Base-by-base conservation (phyloP, 2,888 invertebrate genomes). In the Suillia variegata region DNA sequence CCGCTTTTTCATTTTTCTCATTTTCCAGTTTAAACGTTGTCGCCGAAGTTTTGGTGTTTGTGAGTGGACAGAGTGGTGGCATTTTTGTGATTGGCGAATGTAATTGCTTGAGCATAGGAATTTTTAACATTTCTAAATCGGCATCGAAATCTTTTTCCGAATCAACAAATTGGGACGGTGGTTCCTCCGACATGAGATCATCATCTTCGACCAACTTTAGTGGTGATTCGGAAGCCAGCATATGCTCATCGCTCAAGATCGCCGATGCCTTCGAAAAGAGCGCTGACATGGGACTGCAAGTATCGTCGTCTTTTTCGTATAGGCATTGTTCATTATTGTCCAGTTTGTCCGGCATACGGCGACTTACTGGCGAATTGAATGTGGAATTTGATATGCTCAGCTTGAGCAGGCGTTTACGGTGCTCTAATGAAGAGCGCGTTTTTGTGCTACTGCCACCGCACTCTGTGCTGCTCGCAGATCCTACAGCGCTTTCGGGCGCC, bases 361-460 rank as follows among this genome's bases (percentile, higher is more conserved):
- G 58, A 18, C 55, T 54, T 4, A 67, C n/a, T 1, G 73, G 70
- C 0, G 74, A 68, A 59, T 64, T 68, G 17, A 65, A 55, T 0
- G 74, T 62, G 0, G 71, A 70, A 63, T 74, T 74, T 1, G 71
- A 65, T 17, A 75, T 56, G 50, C 72, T 76, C 2, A 73, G 17
- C 56, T 73, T 75, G 0, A 76, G 62, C 3, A 75, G 53, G 2
- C 68, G 66, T 22, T 70, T 73, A 4, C 72, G 63, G 6, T 67
- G 59, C 34, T 69, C 71, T 84, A 62, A 26, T 1, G 62, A 56
- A 53, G 62, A 70, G 6, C 64, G 65, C 1, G 68, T 56, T 88
- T 38, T 83, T 87, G 58, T 80, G 92, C 17, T 79, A 94, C 50
- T 57, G 10, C 45, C 94, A 38, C 93, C 92, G 2, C 84, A 88